Conservation (phyloP, 1,140 invertebrate genomes). For the Bombus breviceps region DNA sequence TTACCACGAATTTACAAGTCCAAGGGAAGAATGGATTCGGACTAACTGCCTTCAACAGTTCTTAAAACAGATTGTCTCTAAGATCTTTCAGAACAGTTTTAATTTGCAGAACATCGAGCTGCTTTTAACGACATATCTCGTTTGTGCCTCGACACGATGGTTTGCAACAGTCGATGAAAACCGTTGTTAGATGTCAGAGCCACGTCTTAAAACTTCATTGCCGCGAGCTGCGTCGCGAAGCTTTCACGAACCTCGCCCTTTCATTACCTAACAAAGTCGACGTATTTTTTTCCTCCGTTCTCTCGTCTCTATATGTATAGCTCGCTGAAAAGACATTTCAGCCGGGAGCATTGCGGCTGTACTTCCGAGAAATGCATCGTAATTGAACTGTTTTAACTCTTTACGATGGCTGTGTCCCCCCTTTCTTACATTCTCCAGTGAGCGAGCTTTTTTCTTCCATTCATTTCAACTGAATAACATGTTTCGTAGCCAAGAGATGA, state of each 20-base stretch:
- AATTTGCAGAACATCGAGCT: background rate
- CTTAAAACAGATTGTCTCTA: too few relatives aligned
- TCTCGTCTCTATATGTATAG: background rate
- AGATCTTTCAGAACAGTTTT: background rate
- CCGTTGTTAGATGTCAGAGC: constrained; percentile 31
- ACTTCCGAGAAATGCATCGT: constrained; percentile 6
- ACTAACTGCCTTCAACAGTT: too few relatives aligned
- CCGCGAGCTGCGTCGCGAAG: background rate
- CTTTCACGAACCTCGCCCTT: constrained; percentile 7
- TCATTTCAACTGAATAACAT: background rate
- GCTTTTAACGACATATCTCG: background rate
- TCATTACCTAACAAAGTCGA: constrained; percentile 30
- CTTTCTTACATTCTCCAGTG: background rate
- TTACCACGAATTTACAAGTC: too few relatives aligned
- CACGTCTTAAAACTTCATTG: constrained; percentile 38
- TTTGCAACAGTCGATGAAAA: constrained; percentile 8
- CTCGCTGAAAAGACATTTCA: background rate
- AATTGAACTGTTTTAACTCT: constrained; percentile 12
- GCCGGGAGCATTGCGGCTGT: background rate
- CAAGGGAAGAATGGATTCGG: too few relatives aligned
- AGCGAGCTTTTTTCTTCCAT: background rate
- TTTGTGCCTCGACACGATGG: constrained; percentile 3
- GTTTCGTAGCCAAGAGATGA: background rate
- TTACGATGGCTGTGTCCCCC: background rate
- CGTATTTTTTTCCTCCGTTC: background rate